A percentile compares a stretch with the other conserved stretches of the same genome.
These are phyloP conservation scores for Allolobophora icterica DNA, from an alignment of 2,888 invertebrate genomes.

Conservation along the genomic window DNA sequence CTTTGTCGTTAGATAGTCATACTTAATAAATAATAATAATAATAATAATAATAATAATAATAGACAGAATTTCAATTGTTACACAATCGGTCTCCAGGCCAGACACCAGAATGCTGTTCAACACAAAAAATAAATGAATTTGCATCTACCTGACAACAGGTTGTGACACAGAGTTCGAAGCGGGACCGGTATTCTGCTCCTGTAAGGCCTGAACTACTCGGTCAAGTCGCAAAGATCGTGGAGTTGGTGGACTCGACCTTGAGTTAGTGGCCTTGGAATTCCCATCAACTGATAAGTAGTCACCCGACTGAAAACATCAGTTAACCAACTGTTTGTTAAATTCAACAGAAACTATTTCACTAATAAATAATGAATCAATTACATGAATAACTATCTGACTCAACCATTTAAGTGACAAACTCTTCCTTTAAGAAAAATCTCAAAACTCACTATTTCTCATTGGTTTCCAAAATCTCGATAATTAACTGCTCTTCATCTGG, in stretches of 20 bases:
- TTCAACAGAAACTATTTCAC: background rate
- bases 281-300: background rate
- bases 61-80: background rate
- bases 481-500: too few relatives aligned
- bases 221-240: conserved; percentile 87
- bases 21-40: too few relatives aligned
- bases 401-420: background rate
- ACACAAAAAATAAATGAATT: background rate
- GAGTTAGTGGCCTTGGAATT: conserved; percentile 20
- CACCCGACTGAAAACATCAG: conserved; percentile 13
- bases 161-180: conserved; percentile 41
- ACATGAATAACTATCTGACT: background rate
- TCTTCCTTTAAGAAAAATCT: background rate
- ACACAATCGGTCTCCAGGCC: background rate
- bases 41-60: too few relatives aligned
- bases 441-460: too few relatives aligned
- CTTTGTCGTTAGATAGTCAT: too few relatives aligned
- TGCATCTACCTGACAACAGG: conserved; percentile 42
- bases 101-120: background rate
- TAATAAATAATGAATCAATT: background rate
- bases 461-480: too few relatives aligned
- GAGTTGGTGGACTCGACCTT: conserved; percentile 80
- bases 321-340: background rate
- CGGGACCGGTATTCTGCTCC: conserved; percentile 66
- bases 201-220: conserved; percentile 69